phyloP scores from a whole-genome alignment of 2,888 invertebrate species.

The Lasius fuliginosus region DNA sequence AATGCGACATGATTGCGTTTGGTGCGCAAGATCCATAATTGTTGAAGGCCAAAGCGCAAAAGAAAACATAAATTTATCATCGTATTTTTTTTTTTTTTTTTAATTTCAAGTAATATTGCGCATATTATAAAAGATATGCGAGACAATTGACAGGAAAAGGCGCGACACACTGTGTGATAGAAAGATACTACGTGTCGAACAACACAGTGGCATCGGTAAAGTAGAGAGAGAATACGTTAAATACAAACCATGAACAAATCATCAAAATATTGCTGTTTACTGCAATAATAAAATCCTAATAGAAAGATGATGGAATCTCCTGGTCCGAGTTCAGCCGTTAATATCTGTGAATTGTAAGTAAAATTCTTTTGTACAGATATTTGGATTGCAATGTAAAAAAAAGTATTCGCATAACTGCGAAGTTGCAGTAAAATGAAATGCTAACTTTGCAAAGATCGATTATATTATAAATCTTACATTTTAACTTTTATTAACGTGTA shows the following conservation, averaged over 20 bases:
- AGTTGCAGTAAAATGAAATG: neutral
- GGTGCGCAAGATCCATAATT: neutral
- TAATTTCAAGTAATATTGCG: neutral
- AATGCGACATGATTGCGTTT: neutral
- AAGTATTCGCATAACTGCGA: neutral
- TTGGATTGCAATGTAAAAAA: neutral
- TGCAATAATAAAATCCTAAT: neutral
- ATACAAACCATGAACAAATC: neutral
- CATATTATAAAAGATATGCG: neutral
- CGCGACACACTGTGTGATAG: neutral
- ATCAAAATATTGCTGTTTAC: neutral
- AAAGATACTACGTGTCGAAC: neutral
- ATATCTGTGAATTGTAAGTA: conserved; percentile 65
- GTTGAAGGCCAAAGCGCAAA: neutral
- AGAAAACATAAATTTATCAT: neutral
- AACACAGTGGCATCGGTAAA: neutral
- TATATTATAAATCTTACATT: neutral
- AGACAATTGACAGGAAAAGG: neutral
- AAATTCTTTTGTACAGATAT: neutral
- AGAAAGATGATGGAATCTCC: conserved; percentile 50
- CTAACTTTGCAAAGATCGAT: neutral
- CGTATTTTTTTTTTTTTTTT: neutral
- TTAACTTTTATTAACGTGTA: neutral
- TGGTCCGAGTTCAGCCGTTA: conserved; percentile 22
- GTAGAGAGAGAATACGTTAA: neutral